These are phyloP conservation scores for Campopleginae sp. DNA, from an alignment of 2,888 invertebrate species.

Conservation along the genomic window DNA sequence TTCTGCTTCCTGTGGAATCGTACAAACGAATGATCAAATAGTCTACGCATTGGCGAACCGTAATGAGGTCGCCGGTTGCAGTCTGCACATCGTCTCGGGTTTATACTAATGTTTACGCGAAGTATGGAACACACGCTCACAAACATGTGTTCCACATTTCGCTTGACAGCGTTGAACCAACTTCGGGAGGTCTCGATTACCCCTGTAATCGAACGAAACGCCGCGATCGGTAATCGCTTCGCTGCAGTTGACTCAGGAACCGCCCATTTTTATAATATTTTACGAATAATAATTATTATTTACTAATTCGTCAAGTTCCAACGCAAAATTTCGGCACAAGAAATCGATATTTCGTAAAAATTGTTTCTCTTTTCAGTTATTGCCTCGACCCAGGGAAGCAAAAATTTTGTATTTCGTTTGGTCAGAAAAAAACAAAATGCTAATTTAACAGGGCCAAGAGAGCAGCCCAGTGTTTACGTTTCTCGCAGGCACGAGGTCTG, in stretches of 20 bases:
- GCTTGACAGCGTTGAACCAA: slow-evolving; percentile 7
- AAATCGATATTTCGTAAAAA: background rate
- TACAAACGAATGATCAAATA: slow-evolving; percentile 22
- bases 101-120: slow-evolving; percentile 25
- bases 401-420: background rate
- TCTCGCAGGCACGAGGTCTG: slow-evolving; percentile 19
- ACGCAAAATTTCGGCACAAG: background rate
- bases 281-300: background rate
- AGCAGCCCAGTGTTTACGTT: background rate
- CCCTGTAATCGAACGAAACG: too few relatives aligned
- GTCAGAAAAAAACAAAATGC: background rate
- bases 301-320: background rate
- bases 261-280: slow-evolving; percentile 13
- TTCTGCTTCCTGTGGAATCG: slow-evolving; percentile 28
- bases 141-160: slow-evolving; percentile 32
- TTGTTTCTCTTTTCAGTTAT: background rate
- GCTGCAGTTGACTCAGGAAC: slow-evolving; percentile 42
- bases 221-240: slow-evolving; percentile 45
- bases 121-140: background rate
- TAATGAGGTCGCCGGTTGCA: slow-evolving; percentile 45
- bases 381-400: background rate
- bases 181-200: slow-evolving; percentile 27
- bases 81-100: slow-evolving; percentile 1
- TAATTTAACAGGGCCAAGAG: background rate
- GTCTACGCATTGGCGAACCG: slow-evolving; percentile 17